Evolutionary conservation across 2,113 vertebrate genomes (phyloP), one percentile per base, ranked within the genome.

Genomic region (Microcebus ravelobensis): DNA sequence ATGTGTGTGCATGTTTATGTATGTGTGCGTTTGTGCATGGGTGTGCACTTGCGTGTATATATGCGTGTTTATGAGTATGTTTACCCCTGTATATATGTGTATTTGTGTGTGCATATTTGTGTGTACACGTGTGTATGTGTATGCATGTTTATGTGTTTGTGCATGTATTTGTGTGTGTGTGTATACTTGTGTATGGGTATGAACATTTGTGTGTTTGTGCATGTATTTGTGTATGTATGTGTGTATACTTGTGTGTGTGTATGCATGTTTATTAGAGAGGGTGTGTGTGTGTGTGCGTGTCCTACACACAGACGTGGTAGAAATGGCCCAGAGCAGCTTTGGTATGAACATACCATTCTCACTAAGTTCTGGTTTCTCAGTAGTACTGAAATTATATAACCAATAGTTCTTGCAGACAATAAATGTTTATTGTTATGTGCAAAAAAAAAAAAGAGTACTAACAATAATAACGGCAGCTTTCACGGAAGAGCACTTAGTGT

Each of bases 241-340:
- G 6, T 14, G 77, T n/a, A 34, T 23, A 18, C 9, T 34, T 29
- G 65, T 12, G n/a, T 31, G 20, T 17, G 20, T 29, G 87, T 17
- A 59, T 59, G 23, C 52, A 55, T 20, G 52, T 55, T 55, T 55
- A 55, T 55, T 6, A 55, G 50, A 15, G 50, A 48, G 50, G 50
- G 11, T 1, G 23, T 39, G 25, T 1, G 1, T 29, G 36, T 14
- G 5, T 3, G 17, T 11, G 17, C 2, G 12, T 39, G 10, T 25
- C 31, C 45, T n/a, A 63, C 2, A 25, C 15, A 3, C 2, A 34
- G 70, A 31, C 39, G 50, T 8, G 8, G 11, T 2, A 13, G 14
- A 76, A 59, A 83, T 3, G 25, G 36, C 55, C 12, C 14, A 29
- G 8, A 23, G 14, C 18, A 63, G 83, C 79, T 84, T 1, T 59